Evolutionary conservation across 1,140 invertebrate species (phyloP).

Genomic region (Muscidifurax raptorellus): DNA sequence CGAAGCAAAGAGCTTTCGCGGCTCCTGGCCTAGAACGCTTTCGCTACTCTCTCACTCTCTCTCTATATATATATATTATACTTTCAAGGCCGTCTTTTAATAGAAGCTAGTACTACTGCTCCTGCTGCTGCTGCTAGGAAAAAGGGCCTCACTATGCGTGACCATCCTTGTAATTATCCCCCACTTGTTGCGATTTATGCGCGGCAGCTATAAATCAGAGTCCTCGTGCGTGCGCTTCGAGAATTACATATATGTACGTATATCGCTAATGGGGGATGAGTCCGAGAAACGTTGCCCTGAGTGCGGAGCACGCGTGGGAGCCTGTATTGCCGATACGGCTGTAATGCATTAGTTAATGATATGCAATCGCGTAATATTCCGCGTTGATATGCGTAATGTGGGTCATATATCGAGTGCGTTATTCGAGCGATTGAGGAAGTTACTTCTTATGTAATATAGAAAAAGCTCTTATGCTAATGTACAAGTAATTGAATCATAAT

Average conservation of each 20-base stretch:
- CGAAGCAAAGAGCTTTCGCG: background rate
- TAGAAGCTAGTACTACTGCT: constrained; percentile 7
- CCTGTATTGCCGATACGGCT: too few species aligned
- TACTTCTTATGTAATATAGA: too few species aligned
- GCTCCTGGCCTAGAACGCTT: background rate
- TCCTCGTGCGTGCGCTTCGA: background rate
- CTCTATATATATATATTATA: too few species aligned
- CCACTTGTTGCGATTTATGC: constrained; percentile 38
- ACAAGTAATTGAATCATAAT: background rate
- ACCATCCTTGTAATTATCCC: constrained; percentile 39
- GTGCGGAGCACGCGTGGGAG: background rate
- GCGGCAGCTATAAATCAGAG: constrained; percentile 5
- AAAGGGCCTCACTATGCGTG: constrained; percentile 7
- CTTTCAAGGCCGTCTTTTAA: constrained; percentile 43
- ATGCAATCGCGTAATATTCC: too few species aligned
- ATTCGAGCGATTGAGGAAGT: too few species aligned
- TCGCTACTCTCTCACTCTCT: background rate
- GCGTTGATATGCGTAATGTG: too few species aligned
- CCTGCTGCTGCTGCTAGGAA: background rate
- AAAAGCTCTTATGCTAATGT: too few species aligned
- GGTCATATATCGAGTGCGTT: too few species aligned
- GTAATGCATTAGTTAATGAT: too few species aligned
- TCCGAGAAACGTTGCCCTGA: background rate
- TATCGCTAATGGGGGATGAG: background rate
- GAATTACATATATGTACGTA: background rate